Conservation (phyloP, 2,797 vertebrate species). For the Dendrocincla fuliginosa region DNA sequence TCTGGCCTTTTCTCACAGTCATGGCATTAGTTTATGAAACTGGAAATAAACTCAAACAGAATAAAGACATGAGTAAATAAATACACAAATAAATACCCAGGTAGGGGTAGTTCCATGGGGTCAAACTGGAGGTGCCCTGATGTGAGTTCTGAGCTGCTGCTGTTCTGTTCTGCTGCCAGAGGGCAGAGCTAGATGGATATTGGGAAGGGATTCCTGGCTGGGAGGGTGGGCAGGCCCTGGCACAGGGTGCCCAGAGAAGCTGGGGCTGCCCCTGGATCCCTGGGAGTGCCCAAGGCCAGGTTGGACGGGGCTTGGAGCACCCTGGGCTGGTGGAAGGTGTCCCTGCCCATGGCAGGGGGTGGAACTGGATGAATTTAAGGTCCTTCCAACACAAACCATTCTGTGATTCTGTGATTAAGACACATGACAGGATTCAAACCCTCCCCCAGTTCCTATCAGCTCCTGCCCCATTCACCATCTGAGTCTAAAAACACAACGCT, state of each 20-base stretch:
- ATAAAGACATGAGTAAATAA: background rate
- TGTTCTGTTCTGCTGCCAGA: background rate
- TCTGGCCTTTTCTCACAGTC: rapidly evolving
- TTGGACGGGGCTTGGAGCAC: rapidly evolving
- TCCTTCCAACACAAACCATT: background rate
- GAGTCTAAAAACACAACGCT: rapidly evolving
- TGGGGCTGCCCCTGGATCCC: background rate
- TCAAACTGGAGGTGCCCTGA: background rate
- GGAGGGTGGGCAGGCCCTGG: rapidly evolving
- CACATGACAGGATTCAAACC: rapidly evolving
- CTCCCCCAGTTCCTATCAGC: background rate
- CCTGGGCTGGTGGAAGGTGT: rapidly evolving
- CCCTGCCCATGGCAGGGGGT: background rate
- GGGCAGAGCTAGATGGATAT: rapidly evolving
- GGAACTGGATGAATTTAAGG: background rate
- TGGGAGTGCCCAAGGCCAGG: rapidly evolving
- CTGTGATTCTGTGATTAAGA: background rate
- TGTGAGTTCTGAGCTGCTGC: background rate
- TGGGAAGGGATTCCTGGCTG: background rate
- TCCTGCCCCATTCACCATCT: background rate
- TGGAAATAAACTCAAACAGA: background rate
- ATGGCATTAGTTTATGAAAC: rapidly evolving
- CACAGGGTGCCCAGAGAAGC: rapidly evolving
- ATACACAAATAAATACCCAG: too few species aligned
- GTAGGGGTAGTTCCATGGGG: rapidly evolving